phyloP scores from a whole-genome alignment of 2,797 vertebrate species.

The Rhinella marina region DNA sequence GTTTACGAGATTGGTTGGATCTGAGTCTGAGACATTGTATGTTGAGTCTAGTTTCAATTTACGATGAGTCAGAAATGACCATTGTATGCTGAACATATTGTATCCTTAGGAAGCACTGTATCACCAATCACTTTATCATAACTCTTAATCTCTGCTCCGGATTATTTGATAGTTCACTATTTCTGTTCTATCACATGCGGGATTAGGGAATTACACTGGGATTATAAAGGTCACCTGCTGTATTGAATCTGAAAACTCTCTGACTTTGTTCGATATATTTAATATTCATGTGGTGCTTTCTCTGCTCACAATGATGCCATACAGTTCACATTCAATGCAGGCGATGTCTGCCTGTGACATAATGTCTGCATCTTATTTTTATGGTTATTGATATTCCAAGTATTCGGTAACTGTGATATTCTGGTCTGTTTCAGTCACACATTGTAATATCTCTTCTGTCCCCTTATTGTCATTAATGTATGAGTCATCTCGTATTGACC shows the following conservation, averaged over 20 bases:
- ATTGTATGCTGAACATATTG: too few relatives aligned
- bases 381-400: slow-evolving; percentile 15
- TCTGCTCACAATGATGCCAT: slow-evolving; percentile 10
- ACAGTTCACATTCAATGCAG: slow-evolving; percentile 31
- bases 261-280: slow-evolving; percentile 41
- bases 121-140: neutral
- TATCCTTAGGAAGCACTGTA: too few relatives aligned
- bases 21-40: too few relatives aligned
- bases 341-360: slow-evolving; percentile 16
- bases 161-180: neutral
- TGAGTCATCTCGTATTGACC: neutral
- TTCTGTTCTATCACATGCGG: neutral
- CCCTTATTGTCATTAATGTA: neutral
- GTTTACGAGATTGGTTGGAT: too few relatives aligned
- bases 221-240: neutral
- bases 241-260: neutral
- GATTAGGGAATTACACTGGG: neutral
- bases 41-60: too few relatives aligned
- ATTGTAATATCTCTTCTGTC: slow-evolving; percentile 18
- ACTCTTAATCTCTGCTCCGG: neutral
- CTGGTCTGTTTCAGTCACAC: neutral
- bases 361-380: slow-evolving; percentile 26
- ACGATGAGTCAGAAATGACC: too few relatives aligned
- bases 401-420: neutral
- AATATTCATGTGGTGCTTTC: neutral